These are phyloP conservation scores for Zelleria hepariella DNA, from an alignment of 2,888 invertebrate species.

Conservation along the genomic window DNA sequence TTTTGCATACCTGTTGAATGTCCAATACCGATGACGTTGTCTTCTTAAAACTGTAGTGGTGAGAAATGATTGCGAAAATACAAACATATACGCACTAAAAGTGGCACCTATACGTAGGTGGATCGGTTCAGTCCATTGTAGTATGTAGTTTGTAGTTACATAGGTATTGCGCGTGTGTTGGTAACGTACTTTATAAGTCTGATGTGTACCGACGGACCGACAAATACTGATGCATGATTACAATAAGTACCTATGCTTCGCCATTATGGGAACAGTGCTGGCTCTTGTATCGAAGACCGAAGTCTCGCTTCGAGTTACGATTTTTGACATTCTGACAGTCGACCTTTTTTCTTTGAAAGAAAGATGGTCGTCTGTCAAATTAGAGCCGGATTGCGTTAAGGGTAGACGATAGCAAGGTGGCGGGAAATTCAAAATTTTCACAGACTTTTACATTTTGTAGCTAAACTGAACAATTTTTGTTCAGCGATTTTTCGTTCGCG, in stretches of 20 bases:
- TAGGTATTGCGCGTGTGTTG: not conserved
- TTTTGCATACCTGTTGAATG: slow-evolving; percentile 10
- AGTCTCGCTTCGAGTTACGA: too few relatives aligned
- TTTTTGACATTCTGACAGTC: too few relatives aligned
- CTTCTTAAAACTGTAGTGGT: not conserved
- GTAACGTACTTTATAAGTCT: slow-evolving; percentile 1
- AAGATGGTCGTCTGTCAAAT: too few relatives aligned
- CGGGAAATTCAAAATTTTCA: too few relatives aligned
- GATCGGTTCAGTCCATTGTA: not conserved
- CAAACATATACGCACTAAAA: not conserved
- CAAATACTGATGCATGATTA: not conserved
- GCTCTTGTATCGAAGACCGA: too few relatives aligned
- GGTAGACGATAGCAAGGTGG: too few relatives aligned
- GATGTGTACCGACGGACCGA: not conserved
- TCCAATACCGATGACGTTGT: not conserved
- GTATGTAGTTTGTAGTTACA: not conserved
- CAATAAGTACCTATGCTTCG: not conserved
- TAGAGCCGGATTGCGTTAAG: too few relatives aligned
- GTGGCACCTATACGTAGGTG: not conserved
- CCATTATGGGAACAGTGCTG: not conserved
- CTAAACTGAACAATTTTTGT: too few relatives aligned
- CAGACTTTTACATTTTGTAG: too few relatives aligned
- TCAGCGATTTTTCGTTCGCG: too few relatives aligned
- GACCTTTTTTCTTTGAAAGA: too few relatives aligned
- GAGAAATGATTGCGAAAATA: slow-evolving; percentile 5